Evolutionary conservation across 2,888 invertebrate species (phyloP).

Genomic region (Clunio marinus): DNA sequence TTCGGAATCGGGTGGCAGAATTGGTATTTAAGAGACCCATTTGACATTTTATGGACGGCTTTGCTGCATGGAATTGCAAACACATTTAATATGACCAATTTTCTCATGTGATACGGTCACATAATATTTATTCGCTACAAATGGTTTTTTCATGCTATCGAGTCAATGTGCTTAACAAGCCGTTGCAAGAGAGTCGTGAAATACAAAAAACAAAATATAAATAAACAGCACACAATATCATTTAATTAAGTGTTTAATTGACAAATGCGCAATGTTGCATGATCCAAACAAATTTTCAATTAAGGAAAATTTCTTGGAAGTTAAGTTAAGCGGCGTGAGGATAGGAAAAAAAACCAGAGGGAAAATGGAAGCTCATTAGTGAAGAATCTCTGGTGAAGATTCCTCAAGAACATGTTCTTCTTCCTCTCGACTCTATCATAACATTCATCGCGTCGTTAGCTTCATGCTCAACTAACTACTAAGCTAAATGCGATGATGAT

Average conservation of each 20-base stretch:
- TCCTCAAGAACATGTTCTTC: conserved; percentile 12
- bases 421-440: neutral
- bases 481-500: conserved; percentile 2
- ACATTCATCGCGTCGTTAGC: neutral
- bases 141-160: neutral
- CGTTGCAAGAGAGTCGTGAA: conserved; percentile 30
- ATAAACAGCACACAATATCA: neutral
- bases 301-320: no score
- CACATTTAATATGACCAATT: conserved; percentile 16
- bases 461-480: neutral
- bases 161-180: neutral
- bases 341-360: no score
- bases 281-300: conserved; percentile 8
- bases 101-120: conserved; percentile 34
- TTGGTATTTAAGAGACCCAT: conserved; percentile 14
- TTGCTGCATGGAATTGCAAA: neutral
- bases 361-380: conserved; percentile 20
- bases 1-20: neutral
- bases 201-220: conserved; percentile 11
- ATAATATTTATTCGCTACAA: conserved; percentile 11
- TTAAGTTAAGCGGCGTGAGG: no score
- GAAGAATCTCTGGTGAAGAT: neutral
- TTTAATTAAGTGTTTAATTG: conserved; percentile 33
- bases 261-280: conserved; percentile 21
- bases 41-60: neutral